Evolutionary conservation across 2,113 vertebrate species (phyloP), one percentile per base, ranked within the genome.

Genomic region (Macquaria ambigua): DNA sequence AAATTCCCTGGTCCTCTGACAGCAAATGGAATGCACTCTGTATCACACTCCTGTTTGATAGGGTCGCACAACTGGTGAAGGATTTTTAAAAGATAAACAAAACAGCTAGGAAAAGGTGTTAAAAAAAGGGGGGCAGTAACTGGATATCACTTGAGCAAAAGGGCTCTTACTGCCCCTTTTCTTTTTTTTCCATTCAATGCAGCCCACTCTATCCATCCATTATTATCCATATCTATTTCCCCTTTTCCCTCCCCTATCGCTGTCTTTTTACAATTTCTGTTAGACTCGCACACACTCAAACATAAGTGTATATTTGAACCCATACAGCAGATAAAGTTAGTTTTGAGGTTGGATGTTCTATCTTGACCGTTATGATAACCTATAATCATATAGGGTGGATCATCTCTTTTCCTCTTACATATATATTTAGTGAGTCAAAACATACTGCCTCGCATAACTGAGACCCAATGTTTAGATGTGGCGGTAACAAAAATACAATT

Each of bases 351-450:
- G 15, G 50, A 80, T 58, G 71, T 84, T 89, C 81, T 52, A 23
- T 84, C 77, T 71, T 66, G 75, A 82, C 75, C 78, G 18, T 80
- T 39, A 58, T 76, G 78, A 79, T 70, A 95, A 89, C 92, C 85
- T 93, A 79, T 93, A 95, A 95, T 96, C 93, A 95, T 92, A 89
- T 85, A 88, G 95, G 95, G 93, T 90, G 94, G 94, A 88, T 89
- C 93, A 87, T 71, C 88, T 90, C 89, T 88, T 87, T 92, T 86
- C 58, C 81, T 90, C 85, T 87, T 92, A 66, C 86, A 64, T 91
- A 87, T 93, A 91, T 95, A 95, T 94, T 94, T 95, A 95, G 91
- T 88, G 77, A 88, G 79, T 81, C 64, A 89, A 95, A 95, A 94
- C 86, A 91, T 89, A 82, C 84, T 79, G 83, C 82, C 74, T 84